Percentiles rank a stretch among this genome's conserved stretches.
Evolutionary conservation across 2,888 invertebrate genomes (phyloP).

Genomic region (Colletes collaris): DNA sequence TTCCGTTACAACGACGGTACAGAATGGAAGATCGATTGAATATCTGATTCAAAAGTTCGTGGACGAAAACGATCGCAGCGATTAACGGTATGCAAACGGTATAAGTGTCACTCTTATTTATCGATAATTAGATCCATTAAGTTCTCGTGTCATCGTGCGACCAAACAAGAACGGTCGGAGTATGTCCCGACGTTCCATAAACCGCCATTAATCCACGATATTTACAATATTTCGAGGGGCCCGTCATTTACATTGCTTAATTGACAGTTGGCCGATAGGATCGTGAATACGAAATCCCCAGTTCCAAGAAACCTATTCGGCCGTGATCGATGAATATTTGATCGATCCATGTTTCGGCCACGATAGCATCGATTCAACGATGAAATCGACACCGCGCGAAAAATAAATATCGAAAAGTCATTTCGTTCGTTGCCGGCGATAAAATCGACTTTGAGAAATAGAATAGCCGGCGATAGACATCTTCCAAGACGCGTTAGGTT

Average conservation of each 20-base stretch:
- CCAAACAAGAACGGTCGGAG: constrained; percentile 17
- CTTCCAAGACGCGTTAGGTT: constrained; percentile 18
- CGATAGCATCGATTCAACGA: constrained; percentile 25
- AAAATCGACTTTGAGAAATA: constrained; percentile 36
- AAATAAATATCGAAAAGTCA: constrained; percentile 41
- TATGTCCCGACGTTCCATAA: constrained; percentile 4
- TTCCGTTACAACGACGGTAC: background rate
- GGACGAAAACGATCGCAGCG: background rate
- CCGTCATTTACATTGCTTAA: constrained; percentile 65
- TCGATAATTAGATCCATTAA: constrained; percentile 36
- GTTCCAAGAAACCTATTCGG: constrained; percentile 13
- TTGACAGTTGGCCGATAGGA: constrained; percentile 60
- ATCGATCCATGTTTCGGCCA: constrained; percentile 26
- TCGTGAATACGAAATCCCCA: constrained; percentile 48
- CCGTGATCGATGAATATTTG: constrained; percentile 51
- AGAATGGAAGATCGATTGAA: background rate
- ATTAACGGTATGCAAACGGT: constrained; percentile 24
- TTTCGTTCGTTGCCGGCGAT: constrained; percentile 14
- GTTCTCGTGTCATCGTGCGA: constrained; percentile 2
- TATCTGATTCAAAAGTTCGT: constrained; percentile 1
- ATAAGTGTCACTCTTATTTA: constrained; percentile 50
- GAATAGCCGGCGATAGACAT: constrained; percentile 21
- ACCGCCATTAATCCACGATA: constrained; percentile 30
- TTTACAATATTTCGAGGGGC: constrained; percentile 38
- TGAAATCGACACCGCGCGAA: constrained; percentile 4